Evolutionary conservation across 1,140 invertebrate genomes (phyloP).

Genomic region (Apis laboriosa): DNA sequence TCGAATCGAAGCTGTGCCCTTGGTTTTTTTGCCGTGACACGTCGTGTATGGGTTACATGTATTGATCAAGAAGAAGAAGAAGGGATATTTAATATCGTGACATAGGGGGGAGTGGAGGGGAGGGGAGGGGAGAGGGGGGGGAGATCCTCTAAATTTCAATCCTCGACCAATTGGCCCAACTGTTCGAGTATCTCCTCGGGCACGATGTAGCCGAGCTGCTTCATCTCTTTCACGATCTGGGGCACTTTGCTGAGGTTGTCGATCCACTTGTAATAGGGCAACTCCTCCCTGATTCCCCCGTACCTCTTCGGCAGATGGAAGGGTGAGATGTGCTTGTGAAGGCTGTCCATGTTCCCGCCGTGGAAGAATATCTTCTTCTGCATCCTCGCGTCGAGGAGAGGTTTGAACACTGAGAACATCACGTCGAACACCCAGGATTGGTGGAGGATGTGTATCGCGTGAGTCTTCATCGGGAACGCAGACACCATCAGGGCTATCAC

Average conservation of each 20-base stretch:
- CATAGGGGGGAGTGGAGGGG: no score
- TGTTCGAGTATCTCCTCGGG: slow-evolving; percentile 67
- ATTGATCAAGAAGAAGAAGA: neutral
- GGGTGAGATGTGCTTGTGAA: slow-evolving; percentile 88
- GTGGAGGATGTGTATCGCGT: slow-evolving; percentile 89
- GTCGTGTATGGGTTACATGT: neutral
- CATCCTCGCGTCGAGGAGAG: slow-evolving; percentile 86
- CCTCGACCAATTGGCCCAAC: neutral
- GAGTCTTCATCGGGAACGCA: slow-evolving; percentile 87
- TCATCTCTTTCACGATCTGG: slow-evolving; percentile 85
- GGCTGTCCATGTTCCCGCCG: slow-evolving; percentile 86
- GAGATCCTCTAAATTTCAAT: neutral
- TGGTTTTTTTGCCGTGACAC: no score
- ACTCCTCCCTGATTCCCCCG: slow-evolving; percentile 87
- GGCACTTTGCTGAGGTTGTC: slow-evolving; percentile 83
- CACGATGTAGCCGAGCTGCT: slow-evolving; percentile 83
- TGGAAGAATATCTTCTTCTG: slow-evolving; percentile 88
- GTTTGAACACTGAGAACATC: slow-evolving; percentile 89
- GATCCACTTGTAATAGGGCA: slow-evolving; percentile 88
- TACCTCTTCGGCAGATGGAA: slow-evolving; percentile 86
- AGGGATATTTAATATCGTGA: neutral
- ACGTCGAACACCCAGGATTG: slow-evolving; percentile 91
- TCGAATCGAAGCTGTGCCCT: no score
- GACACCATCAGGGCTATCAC: slow-evolving; percentile 81
- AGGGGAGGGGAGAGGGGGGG: rapidly evolving